Conservation (phyloP, 2,888 invertebrate species). For the Gordius sp. region DNA sequence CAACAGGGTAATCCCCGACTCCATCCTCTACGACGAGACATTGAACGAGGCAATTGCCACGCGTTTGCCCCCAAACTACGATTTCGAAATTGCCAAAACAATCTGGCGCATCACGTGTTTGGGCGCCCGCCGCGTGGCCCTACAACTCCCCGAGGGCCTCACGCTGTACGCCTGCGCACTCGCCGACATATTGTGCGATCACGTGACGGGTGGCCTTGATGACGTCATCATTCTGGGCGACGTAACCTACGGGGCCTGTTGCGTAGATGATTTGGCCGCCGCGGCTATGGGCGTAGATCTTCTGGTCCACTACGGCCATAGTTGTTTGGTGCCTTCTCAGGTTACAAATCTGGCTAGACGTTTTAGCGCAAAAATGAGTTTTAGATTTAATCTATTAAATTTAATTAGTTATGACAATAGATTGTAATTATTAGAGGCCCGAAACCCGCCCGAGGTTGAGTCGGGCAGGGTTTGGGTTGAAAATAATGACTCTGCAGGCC, state of each 20-base stretch:
- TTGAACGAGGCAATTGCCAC: neutral
- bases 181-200: conserved; percentile 56
- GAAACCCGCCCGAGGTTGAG: too few relatives aligned
- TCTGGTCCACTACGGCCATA: conserved; percentile 74
- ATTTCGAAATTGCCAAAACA: conserved; percentile 88
- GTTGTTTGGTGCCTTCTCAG: conserved; percentile 40
- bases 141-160: conserved; percentile 84
- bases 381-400: too few relatives aligned
- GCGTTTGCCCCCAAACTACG: conserved; percentile 60
- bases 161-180: conserved; percentile 70
- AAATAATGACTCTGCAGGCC: too few relatives aligned
- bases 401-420: too few relatives aligned
- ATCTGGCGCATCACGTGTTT: conserved; percentile 70
- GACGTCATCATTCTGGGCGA: conserved; percentile 91
- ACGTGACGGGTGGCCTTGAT: conserved; percentile 24
- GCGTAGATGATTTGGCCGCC: conserved; percentile 84
- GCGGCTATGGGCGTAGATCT: conserved; percentile 40
- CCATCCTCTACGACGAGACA: neutral
- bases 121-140: conserved; percentile 57
- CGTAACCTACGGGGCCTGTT: conserved; percentile 95
- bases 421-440: too few relatives aligned
- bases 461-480: too few relatives aligned
- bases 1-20: conserved; percentile 9
- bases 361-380: too few relatives aligned
- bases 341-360: conserved; percentile 17